Evolutionary conservation across 2,113 vertebrate genomes (phyloP).

Genomic region (Petromus typicus): DNA sequence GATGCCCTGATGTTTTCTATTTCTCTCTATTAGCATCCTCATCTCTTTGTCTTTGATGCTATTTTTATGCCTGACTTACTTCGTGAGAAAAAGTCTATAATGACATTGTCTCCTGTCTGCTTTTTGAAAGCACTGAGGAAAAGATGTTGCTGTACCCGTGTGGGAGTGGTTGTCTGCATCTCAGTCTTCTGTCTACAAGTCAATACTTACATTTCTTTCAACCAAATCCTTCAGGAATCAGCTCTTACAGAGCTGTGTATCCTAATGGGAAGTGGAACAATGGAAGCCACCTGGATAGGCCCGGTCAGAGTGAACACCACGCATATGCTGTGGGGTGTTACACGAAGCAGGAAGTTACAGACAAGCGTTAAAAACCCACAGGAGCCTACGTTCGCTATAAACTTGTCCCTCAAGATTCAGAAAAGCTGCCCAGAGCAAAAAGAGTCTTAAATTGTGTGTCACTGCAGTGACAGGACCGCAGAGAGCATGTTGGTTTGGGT

Average conservation of each 20-base stretch:
- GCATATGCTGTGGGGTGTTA: too few species aligned
- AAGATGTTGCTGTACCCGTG: not conserved
- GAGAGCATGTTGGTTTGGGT: not conserved
- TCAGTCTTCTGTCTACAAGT: not conserved
- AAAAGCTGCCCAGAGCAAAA: not conserved
- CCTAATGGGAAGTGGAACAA: not conserved
- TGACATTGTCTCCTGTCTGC: not conserved
- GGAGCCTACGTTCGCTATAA: not conserved
- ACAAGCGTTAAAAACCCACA: not conserved
- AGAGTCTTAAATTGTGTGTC: not conserved
- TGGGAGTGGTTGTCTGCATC: not conserved
- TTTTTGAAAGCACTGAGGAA: not conserved
- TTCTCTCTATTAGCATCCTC: not conserved
- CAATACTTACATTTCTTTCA: not conserved
- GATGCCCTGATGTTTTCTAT: not conserved
- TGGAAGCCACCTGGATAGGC: not conserved
- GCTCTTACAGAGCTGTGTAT: not conserved
- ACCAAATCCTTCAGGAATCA: conserved; percentile 3
- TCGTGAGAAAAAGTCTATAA: not conserved
- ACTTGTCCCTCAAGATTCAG: not conserved
- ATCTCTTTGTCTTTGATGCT: conserved; percentile 31
- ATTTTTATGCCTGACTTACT: conserved; percentile 44
- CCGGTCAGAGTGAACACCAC: not conserved
- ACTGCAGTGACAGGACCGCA: not conserved
- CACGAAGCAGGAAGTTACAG: not conserved